Base-by-base conservation (phyloP, 1,140 invertebrate species). In the Brachionus koreanus region DNA sequence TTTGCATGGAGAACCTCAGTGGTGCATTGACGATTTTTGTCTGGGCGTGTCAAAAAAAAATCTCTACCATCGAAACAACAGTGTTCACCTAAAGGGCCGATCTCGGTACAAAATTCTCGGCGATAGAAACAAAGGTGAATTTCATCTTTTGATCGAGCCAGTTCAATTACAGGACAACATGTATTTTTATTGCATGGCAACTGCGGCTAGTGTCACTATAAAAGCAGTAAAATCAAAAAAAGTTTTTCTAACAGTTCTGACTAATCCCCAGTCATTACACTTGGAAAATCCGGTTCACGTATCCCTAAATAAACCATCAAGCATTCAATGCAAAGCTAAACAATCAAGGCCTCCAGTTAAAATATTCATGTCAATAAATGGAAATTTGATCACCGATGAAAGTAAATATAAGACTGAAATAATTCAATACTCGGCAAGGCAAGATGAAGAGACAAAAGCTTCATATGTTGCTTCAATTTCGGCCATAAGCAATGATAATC, bases 21-120 rank as follows among this genome's bases (percentile, higher is more conserved):
- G 76, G 76, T 79, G 76, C 37, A 79, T 79, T 25, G 76, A 79
- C 25, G 76, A 79, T 35, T 79, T 79, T 79, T 79, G 76, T 61
- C 33, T 79, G 1, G 76, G 76, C 3, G 5, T 77, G 9, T 74
- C 69, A 13, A 74, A 74, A 74, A 74, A 74, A 43, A 43, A 39
- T 25, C 12, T 16, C 39, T 43, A 46, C n/a, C 19, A 46, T 12
- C 49, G 49, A 16, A 74, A 74, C n/a, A 19, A 29, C 23, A 74
- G 16, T 25, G 25, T 19, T 3, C 16, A 57, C 19, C 16, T 79
- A n/a, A 57, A 61, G 13, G 76, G 76, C 42, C 19, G 76, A 79
- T 37, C 49, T 1, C 52, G 76, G 29, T 79, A 79, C 49, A 79
- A 65, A 79, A 79, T 79, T 16, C n/a, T 79, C 2, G 76, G 76